These are phyloP conservation scores for Enteromius fasciolatus DNA, from an alignment of 2,797 vertebrate genomes.

Conservation along the genomic window DNA sequence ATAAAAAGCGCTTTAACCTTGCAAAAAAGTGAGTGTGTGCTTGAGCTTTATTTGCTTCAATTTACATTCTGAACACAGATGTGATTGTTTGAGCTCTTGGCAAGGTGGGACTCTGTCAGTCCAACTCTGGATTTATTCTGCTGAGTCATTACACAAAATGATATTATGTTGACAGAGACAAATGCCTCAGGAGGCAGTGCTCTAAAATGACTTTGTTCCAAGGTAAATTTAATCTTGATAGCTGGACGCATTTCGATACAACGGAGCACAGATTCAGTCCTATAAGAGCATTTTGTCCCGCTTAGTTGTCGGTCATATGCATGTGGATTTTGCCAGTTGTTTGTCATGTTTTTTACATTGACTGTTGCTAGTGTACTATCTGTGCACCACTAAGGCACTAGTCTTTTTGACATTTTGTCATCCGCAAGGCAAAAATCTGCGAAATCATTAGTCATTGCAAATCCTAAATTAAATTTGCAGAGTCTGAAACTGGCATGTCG, in stretches of 20 bases:
- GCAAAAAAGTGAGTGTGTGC: neutral
- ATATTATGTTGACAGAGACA: constrained; percentile 75
- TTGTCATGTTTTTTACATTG: constrained; percentile 58
- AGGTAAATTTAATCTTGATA: constrained; percentile 67
- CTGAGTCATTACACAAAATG: constrained; percentile 72
- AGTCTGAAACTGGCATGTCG: neutral
- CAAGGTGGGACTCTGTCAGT: constrained; percentile 67
- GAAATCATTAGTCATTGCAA: neutral
- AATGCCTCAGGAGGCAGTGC: constrained; percentile 65
- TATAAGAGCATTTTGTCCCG: constrained; percentile 53
- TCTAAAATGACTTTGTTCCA: constrained; percentile 66
- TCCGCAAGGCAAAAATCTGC: neutral
- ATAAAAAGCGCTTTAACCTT: neutral
- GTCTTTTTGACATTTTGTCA: neutral
- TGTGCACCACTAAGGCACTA: neutral
- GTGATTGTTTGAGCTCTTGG: constrained; percentile 38
- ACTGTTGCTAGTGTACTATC: constrained; percentile 1
- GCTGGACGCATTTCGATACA: constrained; percentile 59
- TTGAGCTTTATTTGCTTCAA: neutral
- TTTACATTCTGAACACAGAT: constrained; percentile 42
- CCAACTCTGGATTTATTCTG: constrained; percentile 65
- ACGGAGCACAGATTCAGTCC: constrained; percentile 60
- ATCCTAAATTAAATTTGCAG: neutral
- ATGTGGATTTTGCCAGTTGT: constrained; percentile 59
- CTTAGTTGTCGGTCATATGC: constrained; percentile 32